Percentiles rank a stretch among this genome's conserved stretches.
These are phyloP conservation scores for Oscheius sp. DNA, from an alignment of 1,140 invertebrate genomes.

Conservation along the genomic window DNA sequence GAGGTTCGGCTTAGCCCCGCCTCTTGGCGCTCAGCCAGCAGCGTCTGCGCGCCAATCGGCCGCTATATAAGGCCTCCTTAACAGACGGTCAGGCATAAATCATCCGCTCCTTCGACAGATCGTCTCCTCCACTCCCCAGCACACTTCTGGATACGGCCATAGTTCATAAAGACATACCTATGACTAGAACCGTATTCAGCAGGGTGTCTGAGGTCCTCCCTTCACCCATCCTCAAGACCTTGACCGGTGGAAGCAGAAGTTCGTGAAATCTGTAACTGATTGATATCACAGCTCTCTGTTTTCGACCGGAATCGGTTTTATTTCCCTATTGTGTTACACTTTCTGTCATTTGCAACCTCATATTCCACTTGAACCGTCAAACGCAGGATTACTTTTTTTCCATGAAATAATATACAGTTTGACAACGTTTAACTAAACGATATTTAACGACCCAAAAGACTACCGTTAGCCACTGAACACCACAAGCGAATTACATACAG, in stretches of 20 bases:
- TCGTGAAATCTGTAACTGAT: not conserved
- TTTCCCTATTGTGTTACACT: no score
- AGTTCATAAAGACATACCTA: not conserved
- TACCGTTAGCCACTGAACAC: no score
- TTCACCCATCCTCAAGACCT: not conserved
- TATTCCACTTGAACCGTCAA: not conserved
- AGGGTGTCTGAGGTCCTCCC: not conserved
- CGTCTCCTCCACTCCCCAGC: not conserved
- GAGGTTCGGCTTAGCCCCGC: no score
- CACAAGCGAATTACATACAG: no score
- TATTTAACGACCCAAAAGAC: not conserved
- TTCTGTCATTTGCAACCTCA: no score
- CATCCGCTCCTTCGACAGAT: not conserved
- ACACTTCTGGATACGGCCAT: not conserved
- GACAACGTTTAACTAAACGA: no score
- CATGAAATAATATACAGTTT: no score
- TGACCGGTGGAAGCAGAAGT: not conserved
- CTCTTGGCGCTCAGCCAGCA: not conserved
- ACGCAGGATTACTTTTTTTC: no score
- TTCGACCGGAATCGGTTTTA: no score
- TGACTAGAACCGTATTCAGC: constrained; percentile 4
- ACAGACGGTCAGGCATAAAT: not conserved
- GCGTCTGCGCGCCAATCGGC: not conserved
- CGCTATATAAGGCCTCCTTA: not conserved
- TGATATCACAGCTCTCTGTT: not conserved